Percentiles rank a stretch among this genome's conserved stretches.
Evolutionary conservation across 2,888 invertebrate species (phyloP).

Genomic region (Phortica magna): DNA sequence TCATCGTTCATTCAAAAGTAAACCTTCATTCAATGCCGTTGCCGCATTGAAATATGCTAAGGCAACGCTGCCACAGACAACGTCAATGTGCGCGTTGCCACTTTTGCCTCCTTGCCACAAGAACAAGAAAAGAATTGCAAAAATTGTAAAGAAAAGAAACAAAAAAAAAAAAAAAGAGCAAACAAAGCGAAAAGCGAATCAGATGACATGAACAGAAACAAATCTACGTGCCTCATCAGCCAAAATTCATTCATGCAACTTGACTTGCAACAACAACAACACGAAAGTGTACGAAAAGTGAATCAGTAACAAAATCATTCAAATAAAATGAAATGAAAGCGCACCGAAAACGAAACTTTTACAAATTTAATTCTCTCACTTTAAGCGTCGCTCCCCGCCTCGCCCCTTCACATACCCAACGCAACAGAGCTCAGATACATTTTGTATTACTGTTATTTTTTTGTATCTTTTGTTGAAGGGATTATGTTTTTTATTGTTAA

Average conservation of each 20-base stretch:
- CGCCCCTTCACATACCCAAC: not conserved
- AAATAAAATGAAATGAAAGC: not conserved
- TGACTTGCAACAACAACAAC: constrained; percentile 1
- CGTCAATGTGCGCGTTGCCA: not conserved
- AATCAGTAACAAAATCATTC: not conserved
- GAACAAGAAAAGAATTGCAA: not conserved
- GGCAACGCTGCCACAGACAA: not conserved
- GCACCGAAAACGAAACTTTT: not conserved
- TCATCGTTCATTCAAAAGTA: constrained; percentile 53
- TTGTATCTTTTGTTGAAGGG: constrained; percentile 46
- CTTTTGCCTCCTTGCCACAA: not conserved
- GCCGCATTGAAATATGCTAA: constrained; percentile 36
- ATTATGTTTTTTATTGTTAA: constrained; percentile 57
- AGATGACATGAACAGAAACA: not conserved
- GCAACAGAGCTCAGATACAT: constrained; percentile 12
- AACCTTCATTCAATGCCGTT: constrained; percentile 13
- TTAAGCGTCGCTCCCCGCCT: constrained; percentile 43
- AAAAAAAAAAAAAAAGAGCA: too few relatives aligned
- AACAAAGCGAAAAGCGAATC: not conserved
- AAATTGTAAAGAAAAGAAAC: too few relatives aligned
- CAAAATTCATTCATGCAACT: not conserved
- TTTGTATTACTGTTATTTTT: constrained; percentile 20
- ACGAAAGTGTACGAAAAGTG: not conserved
- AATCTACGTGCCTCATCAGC: not conserved
- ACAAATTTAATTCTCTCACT: constrained; percentile 65